A percentile compares a stretch with the other conserved stretches of the same genome.
phyloP scores from a whole-genome alignment of 2,888 invertebrate genomes.

The Diloba caeruleocephala region DNA sequence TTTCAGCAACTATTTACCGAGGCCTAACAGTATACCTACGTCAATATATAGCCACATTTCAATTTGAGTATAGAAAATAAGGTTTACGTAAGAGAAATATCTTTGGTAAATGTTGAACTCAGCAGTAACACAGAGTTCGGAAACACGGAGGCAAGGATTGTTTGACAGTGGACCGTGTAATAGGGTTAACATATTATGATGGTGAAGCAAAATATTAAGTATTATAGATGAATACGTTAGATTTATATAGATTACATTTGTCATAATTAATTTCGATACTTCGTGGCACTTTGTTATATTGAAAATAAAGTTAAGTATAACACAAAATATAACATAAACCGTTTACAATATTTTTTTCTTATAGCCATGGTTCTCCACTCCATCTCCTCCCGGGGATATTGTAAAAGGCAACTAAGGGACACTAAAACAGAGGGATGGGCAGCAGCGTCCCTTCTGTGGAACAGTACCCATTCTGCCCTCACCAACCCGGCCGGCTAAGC shows the following conservation, averaged over 20 bases:
- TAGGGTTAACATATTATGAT: slow-evolving; percentile 17
- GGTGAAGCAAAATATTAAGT: slow-evolving; percentile 16
- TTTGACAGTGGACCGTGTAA: slow-evolving; percentile 35
- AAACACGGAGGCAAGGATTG: slow-evolving; percentile 15
- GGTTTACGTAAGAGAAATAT: slow-evolving; percentile 44
- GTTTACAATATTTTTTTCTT: no score
- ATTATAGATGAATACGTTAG: slow-evolving; percentile 8
- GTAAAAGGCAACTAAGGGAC: no score
- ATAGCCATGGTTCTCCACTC: no score
- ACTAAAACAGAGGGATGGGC: no score
- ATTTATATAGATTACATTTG: neutral
- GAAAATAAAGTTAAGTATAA: no score
- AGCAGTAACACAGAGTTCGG: slow-evolving; percentile 18
- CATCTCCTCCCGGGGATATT: no score
- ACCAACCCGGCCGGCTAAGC: no score
- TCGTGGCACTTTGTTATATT: no score
- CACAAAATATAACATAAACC: no score
- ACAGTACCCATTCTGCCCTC: no score
- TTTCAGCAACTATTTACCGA: slow-evolving; percentile 66
- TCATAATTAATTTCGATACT: no score
- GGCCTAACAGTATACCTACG: slow-evolving; percentile 56
- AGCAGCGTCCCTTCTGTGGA: no score
- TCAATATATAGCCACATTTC: slow-evolving; percentile 58
- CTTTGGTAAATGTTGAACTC: slow-evolving; percentile 33
- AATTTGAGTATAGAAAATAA: slow-evolving; percentile 52